Base-by-base conservation (phyloP, 2,113 vertebrate species). In the Columba janthina region DNA sequence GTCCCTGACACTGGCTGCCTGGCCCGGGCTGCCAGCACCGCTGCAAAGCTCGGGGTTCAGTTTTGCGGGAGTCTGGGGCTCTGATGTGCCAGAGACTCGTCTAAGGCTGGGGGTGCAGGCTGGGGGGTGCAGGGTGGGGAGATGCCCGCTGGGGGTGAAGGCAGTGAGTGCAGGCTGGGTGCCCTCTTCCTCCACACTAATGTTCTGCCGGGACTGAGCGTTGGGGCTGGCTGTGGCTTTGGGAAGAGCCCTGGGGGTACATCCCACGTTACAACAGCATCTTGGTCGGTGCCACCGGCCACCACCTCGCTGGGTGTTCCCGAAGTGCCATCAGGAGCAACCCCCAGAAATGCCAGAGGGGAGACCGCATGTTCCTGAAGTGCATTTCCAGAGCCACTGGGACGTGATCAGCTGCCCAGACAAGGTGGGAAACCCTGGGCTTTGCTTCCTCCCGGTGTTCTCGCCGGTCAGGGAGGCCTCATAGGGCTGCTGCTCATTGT, bases 21-120 rank as follows among this genome's bases (percentile, higher is more conserved):
- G 56, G 29, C 32, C n/a, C 0, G 0, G 42, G 53, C 9, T 32
- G 17, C 44, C 53, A 57, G 48, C 32, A 17, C 36, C 1, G 29
- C 31, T 8, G 4, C 4, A 1, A 5, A 66, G 46, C 58, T 72
- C 1, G 0, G 18, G 8, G 8, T 34, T 58, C n/a, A 21, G 54
- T 44, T 70, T 31, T 42, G 9, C 62, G 12, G 6, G 29, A 40
- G 28, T 13, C 31, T 48, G 25, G 17, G 11, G 15, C 44, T 46
- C 44, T 31, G 42, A 17, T 44, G 48, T 2, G 2, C 76, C 36
- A 28, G 34, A 0, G 1, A 26, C 31, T 51, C 0, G 1, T n/a
- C 40, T 32, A 11, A 15, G 74, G 48, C 6, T 40, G 50, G 36
- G 44, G 44, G 44, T 19, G 44, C 7, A 15, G 73, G 42, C 4